Evolutionary conservation across 2,797 vertebrate species (phyloP), one percentile per base, ranked within the genome.

Genomic region (Glossophaga mutica): DNA sequence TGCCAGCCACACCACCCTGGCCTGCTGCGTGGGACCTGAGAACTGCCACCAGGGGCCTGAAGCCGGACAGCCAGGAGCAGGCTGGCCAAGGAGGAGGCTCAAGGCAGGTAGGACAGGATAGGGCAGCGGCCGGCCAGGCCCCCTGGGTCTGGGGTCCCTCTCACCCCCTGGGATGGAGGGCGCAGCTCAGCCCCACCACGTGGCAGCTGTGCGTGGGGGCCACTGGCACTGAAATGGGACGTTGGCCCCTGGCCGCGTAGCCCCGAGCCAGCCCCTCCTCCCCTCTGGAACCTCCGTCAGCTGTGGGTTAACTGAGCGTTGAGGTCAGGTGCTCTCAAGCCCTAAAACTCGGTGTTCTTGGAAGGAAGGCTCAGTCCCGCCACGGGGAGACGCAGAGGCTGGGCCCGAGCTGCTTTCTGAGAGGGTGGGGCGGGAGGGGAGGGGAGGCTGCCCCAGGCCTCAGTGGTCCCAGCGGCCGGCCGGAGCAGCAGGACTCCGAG

Each of bases 21-120:
- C 78, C 46, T 5, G 8, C 46, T 5, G 8, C 3, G 65, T 89
- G 96, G 90, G 91, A 81, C 2, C 0, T 22, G 67, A 94, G 48
- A 1, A 3, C 62, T 0, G 9, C 50, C 1, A 9, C 65, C n/a
- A 2, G n/a, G 4, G 90, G 42, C 32, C 90, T 2, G 0, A 37
- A 15, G 65, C 81, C 0, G 1, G n/a, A 37, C 82, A 48, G 68
- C 85, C 37, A 22, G 0, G 0, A 76, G 76, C 79, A 68, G 32
- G 12, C 68, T 83, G 94, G 82, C 44, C 42, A 15, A 68, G 94
- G 42, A 94, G 70, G 46, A 92, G 70, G 48, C 39, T 70, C 84
- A 87, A 50, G 18, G 44, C 92, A 96, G 96, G 95, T 97, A 95
- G 55, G 95, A 83, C 0, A 93, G 34, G 96, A 78, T 0, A 4